Base-by-base conservation (phyloP, 2,888 invertebrate species). In the Hemistola chrysoprasaria region DNA sequence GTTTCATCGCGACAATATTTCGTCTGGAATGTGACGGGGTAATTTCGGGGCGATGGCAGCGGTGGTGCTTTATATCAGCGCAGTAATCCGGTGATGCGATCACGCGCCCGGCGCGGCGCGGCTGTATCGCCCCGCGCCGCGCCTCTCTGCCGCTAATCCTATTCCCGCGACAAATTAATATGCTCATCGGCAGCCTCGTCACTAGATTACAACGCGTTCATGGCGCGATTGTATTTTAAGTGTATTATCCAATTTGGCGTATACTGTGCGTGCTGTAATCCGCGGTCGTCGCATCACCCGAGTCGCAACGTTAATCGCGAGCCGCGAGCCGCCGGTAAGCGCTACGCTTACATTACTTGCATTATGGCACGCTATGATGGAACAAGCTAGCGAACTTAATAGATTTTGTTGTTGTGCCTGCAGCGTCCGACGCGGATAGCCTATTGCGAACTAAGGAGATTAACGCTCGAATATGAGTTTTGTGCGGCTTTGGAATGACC, bases 181-280 rank as follows among this genome's bases (percentile, higher is more conserved):
- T 84, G 87, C 82, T 85, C 87, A 86, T 88, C 85, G 86, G 82
- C 82, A 79, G 79, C 77, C 78, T 74, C 85, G 78, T 78, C 82
- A 82, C 79, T 83, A 81, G 86, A 84, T 85, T 88, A 87, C 79
- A 75, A 72, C 75, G 80, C 85, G 80, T 86, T 84, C 78, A 83
- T 78, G 73, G 78, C 81, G 78, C 90, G 88, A 89, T 88, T 87
- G 90, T 91, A 88, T 91, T 91, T 91, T 91, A 91, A 91, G 90
- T 90, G 91, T 91, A 91, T 91, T 91, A 91, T 90, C 91, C 90
- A 90, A 91, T 91, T 90, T 89, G 87, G 80, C 77, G 78, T 89
- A 84, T 90, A 90, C 90, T 88, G 90, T 90, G 87, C 88, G 89
- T 87, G 83, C 68, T 78, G 76, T 86, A 85, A 87, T 86, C 84